These are phyloP conservation scores for Neolamprologus sp. DNA, from an alignment of 2,113 vertebrate genomes.

Conservation along the genomic window DNA sequence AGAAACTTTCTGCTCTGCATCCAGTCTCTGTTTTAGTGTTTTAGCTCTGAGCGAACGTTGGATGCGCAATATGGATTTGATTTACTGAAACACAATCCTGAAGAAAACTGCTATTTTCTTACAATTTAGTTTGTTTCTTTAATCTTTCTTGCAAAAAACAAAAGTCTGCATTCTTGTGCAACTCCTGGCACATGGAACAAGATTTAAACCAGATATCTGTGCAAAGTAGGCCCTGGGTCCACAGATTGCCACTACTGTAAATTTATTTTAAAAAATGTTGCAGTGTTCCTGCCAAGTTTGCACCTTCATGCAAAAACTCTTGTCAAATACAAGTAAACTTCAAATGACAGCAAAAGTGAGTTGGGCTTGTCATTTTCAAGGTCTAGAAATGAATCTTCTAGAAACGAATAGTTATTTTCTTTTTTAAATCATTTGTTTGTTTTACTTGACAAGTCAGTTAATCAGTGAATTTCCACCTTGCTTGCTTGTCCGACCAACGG, in stretches of 20 bases:
- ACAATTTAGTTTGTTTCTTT: not conserved
- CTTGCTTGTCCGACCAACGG: not conserved
- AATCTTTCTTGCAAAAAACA: not conserved
- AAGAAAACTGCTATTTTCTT: not conserved
- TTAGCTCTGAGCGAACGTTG: fast-evolving
- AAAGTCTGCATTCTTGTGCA: fast-evolving
- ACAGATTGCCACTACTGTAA: not conserved
- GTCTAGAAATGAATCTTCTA: not conserved
- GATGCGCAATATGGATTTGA: not conserved
- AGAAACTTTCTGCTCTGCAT: not conserved
- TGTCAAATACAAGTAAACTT: not conserved
- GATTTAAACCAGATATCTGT: not conserved
- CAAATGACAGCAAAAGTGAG: not conserved
- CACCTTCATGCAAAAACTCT: not conserved
- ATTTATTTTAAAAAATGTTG: not conserved
- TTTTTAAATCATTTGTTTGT: not conserved
- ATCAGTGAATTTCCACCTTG: not conserved
- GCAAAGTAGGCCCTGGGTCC: fast-evolving
- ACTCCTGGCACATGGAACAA: not conserved
- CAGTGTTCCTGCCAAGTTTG: not conserved
- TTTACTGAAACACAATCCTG: not conserved
- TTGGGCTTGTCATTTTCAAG: not conserved
- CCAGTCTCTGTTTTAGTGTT: not conserved
- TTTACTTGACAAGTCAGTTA: not conserved
- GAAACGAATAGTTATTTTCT: not conserved